Conservation (phyloP, 2,888 invertebrate genomes). For the Nemapogon koenigi region DNA sequence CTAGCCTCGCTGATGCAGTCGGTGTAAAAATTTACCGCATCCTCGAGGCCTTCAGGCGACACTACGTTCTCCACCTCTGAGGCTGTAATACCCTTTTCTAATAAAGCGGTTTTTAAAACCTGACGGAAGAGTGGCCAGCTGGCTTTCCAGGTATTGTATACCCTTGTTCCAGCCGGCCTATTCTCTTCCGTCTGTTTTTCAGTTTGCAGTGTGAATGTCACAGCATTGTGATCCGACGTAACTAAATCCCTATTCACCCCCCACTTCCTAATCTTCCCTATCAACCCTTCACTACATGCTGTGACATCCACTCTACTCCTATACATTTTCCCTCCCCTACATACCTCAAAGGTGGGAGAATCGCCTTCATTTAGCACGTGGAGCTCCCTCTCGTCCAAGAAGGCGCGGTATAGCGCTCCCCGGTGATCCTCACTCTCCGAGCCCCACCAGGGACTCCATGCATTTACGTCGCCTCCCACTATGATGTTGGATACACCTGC, state of each 20-base stretch:
- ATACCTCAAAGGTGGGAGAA: slow-evolving; percentile 1
- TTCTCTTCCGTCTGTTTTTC: slow-evolving; percentile 9
- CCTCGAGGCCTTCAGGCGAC: background rate
- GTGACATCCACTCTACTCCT: slow-evolving; percentile 5
- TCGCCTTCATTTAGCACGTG: slow-evolving; percentile 6
- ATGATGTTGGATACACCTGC: background rate
- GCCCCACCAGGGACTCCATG: slow-evolving; percentile 12
- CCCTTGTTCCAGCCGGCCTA: slow-evolving; percentile 12
- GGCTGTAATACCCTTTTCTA: slow-evolving; percentile 2
- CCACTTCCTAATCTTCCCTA: slow-evolving; percentile 12
- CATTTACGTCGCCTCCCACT: slow-evolving; percentile 10
- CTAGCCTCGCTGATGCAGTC: background rate
- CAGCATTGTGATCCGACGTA: slow-evolving; percentile 14
- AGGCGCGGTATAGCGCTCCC: slow-evolving; percentile 1
- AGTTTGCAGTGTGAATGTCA: slow-evolving; percentile 7
- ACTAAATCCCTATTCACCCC: slow-evolving; percentile 8
- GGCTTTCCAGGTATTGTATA: slow-evolving; percentile 14
- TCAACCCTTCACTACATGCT: slow-evolving; percentile 5
- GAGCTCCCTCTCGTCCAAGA: slow-evolving; percentile 1
- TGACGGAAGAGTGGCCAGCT: slow-evolving; percentile 10
- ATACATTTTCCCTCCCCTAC: background rate
- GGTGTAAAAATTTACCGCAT: background rate
- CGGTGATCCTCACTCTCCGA: slow-evolving; percentile 6
- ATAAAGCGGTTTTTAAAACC: background rate
- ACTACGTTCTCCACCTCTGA: background rate